Percentiles rank a stretch among this genome's conserved stretches.
Conservation (phyloP, 2,797 vertebrate species). For the Lutjanus campechanus region DNA sequence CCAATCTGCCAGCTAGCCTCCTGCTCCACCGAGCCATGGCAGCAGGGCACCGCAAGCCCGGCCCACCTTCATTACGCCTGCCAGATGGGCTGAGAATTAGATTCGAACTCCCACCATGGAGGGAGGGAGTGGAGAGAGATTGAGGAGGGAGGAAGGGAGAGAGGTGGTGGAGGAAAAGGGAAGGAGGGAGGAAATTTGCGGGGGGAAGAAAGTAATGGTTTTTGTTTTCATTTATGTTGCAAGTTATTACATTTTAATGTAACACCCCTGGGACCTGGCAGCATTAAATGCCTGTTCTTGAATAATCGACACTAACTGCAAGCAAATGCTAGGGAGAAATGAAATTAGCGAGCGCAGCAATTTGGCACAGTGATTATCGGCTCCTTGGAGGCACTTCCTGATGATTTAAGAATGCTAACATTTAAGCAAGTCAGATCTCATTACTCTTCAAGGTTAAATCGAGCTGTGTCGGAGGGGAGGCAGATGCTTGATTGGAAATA, state of each 20-base stretch:
- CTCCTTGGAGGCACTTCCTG: conserved; percentile 87
- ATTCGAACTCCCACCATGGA: conserved; percentile 86
- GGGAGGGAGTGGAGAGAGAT: conserved; percentile 67
- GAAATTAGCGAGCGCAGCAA: conserved; percentile 86
- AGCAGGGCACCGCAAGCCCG: conserved; percentile 80
- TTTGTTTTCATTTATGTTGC: conserved; percentile 91
- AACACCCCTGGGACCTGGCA: conserved; percentile 85
- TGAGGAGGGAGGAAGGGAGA: conserved; percentile 64
- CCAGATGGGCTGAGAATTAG: conserved; percentile 88
- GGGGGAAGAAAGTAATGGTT: conserved; percentile 76
- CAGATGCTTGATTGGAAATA: conserved; percentile 81
- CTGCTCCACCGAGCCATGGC: conserved; percentile 81
- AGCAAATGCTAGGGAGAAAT: conserved; percentile 89
- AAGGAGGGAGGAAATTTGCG: conserved; percentile 57
- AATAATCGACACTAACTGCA: conserved; percentile 91
- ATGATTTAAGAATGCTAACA: conserved; percentile 89
- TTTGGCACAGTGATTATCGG: conserved; percentile 89
- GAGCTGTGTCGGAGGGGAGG: conserved; percentile 78
- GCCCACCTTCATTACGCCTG: conserved; percentile 86
- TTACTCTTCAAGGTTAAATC: conserved; percentile 91
- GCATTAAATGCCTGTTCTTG: conserved; percentile 91
- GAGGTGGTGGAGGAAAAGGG: conserved; percentile 57
- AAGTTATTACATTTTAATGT: conserved; percentile 90
- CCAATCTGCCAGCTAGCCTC: conserved; percentile 85
- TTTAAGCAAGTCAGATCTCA: conserved; percentile 90